Conservation (phyloP, 2,888 invertebrate genomes). For the Artemia sinica region DNA sequence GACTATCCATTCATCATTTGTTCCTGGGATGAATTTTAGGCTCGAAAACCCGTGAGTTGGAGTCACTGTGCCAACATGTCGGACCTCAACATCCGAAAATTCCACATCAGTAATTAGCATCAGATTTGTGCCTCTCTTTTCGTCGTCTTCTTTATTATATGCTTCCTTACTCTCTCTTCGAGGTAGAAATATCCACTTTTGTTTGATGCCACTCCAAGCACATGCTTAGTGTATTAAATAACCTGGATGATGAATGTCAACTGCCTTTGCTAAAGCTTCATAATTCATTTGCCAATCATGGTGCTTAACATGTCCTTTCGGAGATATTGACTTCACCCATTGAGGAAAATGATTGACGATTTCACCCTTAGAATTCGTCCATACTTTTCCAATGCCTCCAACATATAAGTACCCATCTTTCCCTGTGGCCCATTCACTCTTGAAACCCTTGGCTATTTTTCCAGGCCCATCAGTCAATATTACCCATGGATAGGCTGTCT, state of each 20-base stretch:
- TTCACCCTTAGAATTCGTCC: slow-evolving; percentile 72
- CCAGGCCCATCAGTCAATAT: slow-evolving; percentile 84
- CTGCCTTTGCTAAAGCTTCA: slow-evolving; percentile 47
- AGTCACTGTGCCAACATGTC: slow-evolving; percentile 40
- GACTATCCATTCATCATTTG: slow-evolving; percentile 66
- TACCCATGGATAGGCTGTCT: slow-evolving; percentile 56
- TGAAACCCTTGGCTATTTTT: slow-evolving; percentile 61
- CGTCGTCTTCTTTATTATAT: slow-evolving; percentile 82
- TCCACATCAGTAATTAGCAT: slow-evolving; percentile 60
- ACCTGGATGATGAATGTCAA: slow-evolving; percentile 73
- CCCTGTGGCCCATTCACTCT: slow-evolving; percentile 90
- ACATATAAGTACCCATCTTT: slow-evolving; percentile 70
- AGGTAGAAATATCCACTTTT: slow-evolving; percentile 84
- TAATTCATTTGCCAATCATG: slow-evolving; percentile 40
- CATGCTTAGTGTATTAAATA: slow-evolving; percentile 95
- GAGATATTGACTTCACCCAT: slow-evolving; percentile 70
- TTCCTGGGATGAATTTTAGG: slow-evolving; percentile 88
- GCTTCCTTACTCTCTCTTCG: slow-evolving; percentile 64
- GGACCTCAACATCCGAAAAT: slow-evolving; percentile 43
- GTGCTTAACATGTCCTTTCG: slow-evolving; percentile 55
- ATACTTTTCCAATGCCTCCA: slow-evolving; percentile 95
- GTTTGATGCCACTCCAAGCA: slow-evolving; percentile 67
- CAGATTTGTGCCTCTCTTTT: slow-evolving; percentile 68
- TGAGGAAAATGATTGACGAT: slow-evolving; percentile 75
- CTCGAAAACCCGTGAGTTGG: slow-evolving; percentile 85